These are phyloP conservation scores for Nesospiza acunhae DNA, from an alignment of 2,113 vertebrate species.

Conservation along the genomic window DNA sequence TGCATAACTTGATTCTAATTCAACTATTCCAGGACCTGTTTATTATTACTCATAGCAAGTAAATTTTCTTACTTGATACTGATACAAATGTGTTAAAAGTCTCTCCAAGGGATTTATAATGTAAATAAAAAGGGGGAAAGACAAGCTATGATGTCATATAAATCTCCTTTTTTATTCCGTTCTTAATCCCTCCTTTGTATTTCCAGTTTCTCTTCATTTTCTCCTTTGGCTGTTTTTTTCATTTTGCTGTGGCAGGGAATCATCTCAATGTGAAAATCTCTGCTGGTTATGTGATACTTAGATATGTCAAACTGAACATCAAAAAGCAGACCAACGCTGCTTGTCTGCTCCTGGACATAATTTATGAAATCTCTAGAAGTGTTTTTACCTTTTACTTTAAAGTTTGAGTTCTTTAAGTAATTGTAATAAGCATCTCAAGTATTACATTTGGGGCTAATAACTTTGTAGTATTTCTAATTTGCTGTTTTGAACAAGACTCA, in stretches of 20 bases:
- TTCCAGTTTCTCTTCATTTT: background rate
- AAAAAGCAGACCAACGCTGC: background rate
- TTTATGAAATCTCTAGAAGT: background rate
- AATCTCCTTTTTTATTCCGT: background rate
- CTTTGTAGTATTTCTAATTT: background rate
- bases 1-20: background rate
- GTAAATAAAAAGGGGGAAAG: background rate
- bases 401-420: background rate
- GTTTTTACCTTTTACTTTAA: background rate
- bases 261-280: background rate
- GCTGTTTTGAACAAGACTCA: background rate
- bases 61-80: background rate
- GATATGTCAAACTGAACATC: background rate
- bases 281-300: background rate
- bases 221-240: background rate
- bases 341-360: background rate
- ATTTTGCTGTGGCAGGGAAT: background rate
- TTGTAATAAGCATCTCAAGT: background rate
- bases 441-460: background rate
- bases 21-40: background rate
- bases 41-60: background rate
- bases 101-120: background rate
- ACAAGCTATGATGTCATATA: background rate
- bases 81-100: background rate
- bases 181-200: background rate